Base-by-base conservation (phyloP, 2,797 vertebrate species). In the Chrosomus eos region DNA sequence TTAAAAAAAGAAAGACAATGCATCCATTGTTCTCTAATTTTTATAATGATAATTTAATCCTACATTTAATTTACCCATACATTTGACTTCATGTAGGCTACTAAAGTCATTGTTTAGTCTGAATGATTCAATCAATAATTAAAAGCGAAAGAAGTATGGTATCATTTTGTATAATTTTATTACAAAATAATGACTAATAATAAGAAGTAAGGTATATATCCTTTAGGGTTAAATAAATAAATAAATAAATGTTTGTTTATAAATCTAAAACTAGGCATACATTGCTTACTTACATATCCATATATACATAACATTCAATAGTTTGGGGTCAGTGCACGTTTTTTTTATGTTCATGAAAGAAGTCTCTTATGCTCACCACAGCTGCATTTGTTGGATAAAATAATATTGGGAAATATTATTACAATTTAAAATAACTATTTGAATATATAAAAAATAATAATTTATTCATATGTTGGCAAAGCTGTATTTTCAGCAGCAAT, bases 11-110 rank as follows among this genome's bases (percentile, higher is more conserved):
- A 51, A 75, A 33, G 28, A 74, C 14, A 58, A 18, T 77, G 36
- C 16, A 62, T 45, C 11, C 28, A 82, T 62, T 82, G 38, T 82
- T 38, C 38, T 72, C 5, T 72, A 82, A 28, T 48, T 74, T 71
- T 40, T 72, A 58, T 55, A 55, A 33, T 45, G 19, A 31, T n/a
- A 10, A 62, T 73, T 36, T 62, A 64, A 70, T 62, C 26, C 26
- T 45, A 62, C 5, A 74, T 75, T 36, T 74, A 2, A 74, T 21
- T 64, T 51, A 51, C 43, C 23, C 21, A 33, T 36, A 36, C 8
- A 74, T 62, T 60, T 74, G 51, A 28, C 26, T 8, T 55, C 21
- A 55, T 21, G 18, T 0, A n/a, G n/a, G n/a, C n/a, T n/a, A 31
- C 21, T 28, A 5, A 31, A 31, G 26, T 19, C 26, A 26, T 79